A percentile compares a stretch with the other conserved stretches of the same genome.
phyloP scores from a whole-genome alignment of 2,888 invertebrate genomes.

The Euspilapteryx auroguttella region DNA sequence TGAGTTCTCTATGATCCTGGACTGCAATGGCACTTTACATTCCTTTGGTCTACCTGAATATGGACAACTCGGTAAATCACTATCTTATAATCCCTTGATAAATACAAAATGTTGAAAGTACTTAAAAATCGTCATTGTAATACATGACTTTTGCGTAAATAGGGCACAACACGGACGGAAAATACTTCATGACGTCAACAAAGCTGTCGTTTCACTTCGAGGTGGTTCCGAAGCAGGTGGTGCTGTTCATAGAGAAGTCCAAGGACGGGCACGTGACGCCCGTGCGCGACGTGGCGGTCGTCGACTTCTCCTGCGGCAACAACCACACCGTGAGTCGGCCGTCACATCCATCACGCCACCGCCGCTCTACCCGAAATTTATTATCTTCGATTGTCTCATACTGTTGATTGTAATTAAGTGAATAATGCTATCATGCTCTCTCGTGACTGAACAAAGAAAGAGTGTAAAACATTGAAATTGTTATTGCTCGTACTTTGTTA shows the following conservation, averaged over 20 bases:
- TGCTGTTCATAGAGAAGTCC: slow-evolving; percentile 83
- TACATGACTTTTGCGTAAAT: too few species aligned
- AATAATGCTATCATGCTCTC: too few species aligned
- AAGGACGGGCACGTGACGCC: slow-evolving; percentile 85
- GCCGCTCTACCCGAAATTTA: too few species aligned
- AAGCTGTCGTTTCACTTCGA: slow-evolving; percentile 87
- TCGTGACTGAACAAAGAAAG: too few species aligned
- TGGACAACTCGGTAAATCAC: slow-evolving; percentile 76
- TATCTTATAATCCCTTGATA: too few species aligned
- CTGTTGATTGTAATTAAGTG: too few species aligned
- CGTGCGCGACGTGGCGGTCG: slow-evolving; percentile 83
- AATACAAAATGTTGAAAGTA: too few species aligned
- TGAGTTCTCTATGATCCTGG: slow-evolving; percentile 90
- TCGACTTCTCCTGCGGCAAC: slow-evolving; percentile 88
- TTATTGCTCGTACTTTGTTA: too few species aligned
- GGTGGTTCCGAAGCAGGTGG: slow-evolving; percentile 80
- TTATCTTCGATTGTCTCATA: too few species aligned
- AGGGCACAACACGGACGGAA: slow-evolving; percentile 94
- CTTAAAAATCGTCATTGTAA: slow-evolving; percentile 91
- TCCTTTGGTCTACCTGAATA: slow-evolving; percentile 93
- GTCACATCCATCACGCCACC: too few species aligned
- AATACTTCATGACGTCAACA: slow-evolving; percentile 88
- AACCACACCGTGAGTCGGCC: slow-evolving; percentile 77
- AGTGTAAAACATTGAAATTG: too few species aligned
- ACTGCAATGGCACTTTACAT: slow-evolving; percentile 85